Conservation (phyloP, 2,888 invertebrate genomes). For the Athrips mouffetella region DNA sequence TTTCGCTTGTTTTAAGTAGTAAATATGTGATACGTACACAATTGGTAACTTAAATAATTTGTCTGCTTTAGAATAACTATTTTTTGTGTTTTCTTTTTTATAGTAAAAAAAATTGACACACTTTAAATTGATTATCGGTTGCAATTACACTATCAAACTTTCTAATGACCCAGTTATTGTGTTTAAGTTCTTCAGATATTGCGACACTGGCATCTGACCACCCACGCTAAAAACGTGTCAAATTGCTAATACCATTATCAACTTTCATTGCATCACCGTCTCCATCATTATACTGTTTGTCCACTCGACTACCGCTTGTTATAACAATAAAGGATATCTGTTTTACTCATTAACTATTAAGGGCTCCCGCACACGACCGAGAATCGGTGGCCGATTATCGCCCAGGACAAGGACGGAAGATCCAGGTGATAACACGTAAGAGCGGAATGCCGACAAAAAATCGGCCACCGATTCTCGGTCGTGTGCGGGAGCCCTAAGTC, state of each 20-base stretch:
- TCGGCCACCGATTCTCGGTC: too few species aligned
- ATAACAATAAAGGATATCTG: conserved; percentile 63
- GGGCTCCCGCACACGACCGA: too few species aligned
- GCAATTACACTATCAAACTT: conserved; percentile 37
- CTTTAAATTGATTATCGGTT: conserved; percentile 18
- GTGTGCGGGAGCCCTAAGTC: too few species aligned
- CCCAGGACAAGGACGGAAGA: too few species aligned
- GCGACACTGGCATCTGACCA: conserved; percentile 53
- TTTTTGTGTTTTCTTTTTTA: too few species aligned
- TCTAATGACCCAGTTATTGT: conserved; percentile 53
- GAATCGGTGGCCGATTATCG: too few species aligned
- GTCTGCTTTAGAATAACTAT: too few species aligned
- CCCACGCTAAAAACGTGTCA: conserved; percentile 71
- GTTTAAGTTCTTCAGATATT: conserved; percentile 51
- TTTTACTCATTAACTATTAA: conserved; percentile 56
- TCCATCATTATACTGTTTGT: conserved; percentile 59
- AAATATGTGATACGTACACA: too few species aligned
- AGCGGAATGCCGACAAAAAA: too few species aligned
- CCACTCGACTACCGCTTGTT: conserved; percentile 50
- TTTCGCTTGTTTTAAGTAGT: too few species aligned
- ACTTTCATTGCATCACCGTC: conserved; percentile 69
- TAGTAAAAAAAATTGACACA: not conserved
- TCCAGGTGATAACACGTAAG: too few species aligned
- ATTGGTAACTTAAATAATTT: too few species aligned
- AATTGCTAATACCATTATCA: conserved; percentile 71